These are phyloP conservation scores for Drosophila tristis DNA, from an alignment of 1,140 invertebrate genomes.

Conservation along the genomic window DNA sequence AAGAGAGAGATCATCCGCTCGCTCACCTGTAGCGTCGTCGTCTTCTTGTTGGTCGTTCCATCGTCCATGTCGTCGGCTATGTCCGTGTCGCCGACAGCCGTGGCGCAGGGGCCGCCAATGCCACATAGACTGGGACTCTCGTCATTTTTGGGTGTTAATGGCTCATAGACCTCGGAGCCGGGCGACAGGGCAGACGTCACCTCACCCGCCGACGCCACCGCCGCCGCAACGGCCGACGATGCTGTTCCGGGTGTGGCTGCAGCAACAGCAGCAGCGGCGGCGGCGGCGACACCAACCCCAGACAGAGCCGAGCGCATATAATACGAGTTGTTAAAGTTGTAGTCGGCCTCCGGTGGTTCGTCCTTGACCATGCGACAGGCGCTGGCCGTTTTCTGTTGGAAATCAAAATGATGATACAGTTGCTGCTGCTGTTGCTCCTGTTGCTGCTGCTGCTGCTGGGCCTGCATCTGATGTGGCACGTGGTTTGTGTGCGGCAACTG, in stretches of 20 bases:
- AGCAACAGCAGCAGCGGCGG: constrained; percentile 20
- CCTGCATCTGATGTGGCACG: constrained; percentile 40
- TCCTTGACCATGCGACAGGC: constrained; percentile 63
- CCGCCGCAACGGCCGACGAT: constrained; percentile 7
- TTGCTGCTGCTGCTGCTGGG: constrained; percentile 39
- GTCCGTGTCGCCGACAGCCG: constrained; percentile 63
- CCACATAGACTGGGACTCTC: constrained; percentile 80
- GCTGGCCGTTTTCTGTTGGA: constrained; percentile 54
- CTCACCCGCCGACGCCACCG: constrained; percentile 32
- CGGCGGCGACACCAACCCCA: constrained; percentile 41
- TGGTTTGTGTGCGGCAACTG: constrained; percentile 38
- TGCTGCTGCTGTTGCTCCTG: constrained; percentile 44
- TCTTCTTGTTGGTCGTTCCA: constrained; percentile 63
- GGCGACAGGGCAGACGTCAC: constrained; percentile 66
- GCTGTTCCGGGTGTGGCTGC: no score
- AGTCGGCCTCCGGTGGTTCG: constrained; percentile 68
- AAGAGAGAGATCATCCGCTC: not conserved
- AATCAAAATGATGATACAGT: constrained; percentile 66
- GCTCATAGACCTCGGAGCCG: constrained; percentile 77
- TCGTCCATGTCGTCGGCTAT: constrained; percentile 73
- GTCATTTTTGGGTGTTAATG: constrained; percentile 83
- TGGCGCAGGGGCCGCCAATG: constrained; percentile 58
- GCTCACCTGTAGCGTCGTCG: constrained; percentile 76
- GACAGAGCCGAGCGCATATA: constrained; percentile 66
- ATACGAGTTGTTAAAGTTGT: constrained; percentile 75